phyloP scores from a whole-genome alignment of 2,113 vertebrate species.

The Oxyruncus cristatus region DNA sequence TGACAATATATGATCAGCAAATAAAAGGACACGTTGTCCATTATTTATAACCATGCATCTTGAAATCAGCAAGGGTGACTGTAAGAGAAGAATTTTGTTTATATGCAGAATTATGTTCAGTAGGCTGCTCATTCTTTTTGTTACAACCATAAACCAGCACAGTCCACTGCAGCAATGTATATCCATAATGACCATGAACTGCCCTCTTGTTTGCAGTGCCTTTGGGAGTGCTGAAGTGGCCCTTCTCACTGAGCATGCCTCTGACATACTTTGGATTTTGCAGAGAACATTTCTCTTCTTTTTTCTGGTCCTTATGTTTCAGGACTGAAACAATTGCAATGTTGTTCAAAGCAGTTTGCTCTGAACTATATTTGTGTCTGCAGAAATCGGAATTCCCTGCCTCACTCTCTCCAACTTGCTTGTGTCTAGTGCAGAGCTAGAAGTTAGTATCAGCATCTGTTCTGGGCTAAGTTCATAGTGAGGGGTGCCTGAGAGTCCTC shows the following conservation, averaged over 20 bases:
- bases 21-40: neutral
- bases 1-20: neutral
- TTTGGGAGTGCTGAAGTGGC: neutral
- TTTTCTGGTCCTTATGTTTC: neutral
- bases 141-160: neutral
- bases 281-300: neutral
- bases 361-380: neutral
- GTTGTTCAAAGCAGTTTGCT: neutral
- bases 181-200: neutral
- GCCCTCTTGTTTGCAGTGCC: neutral
- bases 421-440: neutral
- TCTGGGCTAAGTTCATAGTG: neutral
- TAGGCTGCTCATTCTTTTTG: neutral
- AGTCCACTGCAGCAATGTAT: neutral
- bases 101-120: neutral
- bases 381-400: neutral
- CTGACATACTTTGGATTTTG: neutral
- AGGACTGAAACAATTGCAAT: neutral
- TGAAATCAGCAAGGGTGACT: neutral
- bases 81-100: neutral
- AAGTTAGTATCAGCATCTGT: neutral
- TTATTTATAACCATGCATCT: neutral
- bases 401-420: neutral
- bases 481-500: neutral
- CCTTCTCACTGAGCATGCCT: neutral